A percentile compares a stretch with the other conserved stretches of the same genome.
phyloP scores from a whole-genome alignment of 2,888 invertebrate species.

The Leptinotarsa rubiginosa region DNA sequence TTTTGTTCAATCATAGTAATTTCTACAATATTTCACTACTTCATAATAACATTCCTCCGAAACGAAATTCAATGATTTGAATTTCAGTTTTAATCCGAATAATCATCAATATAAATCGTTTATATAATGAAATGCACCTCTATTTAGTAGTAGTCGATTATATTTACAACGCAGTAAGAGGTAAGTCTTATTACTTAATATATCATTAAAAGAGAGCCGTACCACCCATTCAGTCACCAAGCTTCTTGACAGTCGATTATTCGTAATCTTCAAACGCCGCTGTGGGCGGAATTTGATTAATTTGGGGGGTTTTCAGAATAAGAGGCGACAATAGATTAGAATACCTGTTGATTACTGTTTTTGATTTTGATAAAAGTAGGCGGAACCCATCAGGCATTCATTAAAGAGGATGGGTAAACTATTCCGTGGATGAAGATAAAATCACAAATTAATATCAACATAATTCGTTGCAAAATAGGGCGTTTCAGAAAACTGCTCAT shows the following conservation, averaged over 20 bases:
- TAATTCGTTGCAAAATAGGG: no score
- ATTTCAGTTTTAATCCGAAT: not conserved
- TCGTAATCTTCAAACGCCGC: not conserved
- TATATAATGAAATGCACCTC: not conserved
- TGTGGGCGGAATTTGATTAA: not conserved
- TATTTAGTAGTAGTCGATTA: not conserved
- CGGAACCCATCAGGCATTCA: not conserved
- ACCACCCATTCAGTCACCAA: slow-evolving; percentile 3
- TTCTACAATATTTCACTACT: no score
- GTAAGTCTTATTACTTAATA: not conserved
- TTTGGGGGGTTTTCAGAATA: not conserved
- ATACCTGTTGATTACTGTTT: not conserved
- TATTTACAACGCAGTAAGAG: not conserved
- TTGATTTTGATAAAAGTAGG: not conserved
- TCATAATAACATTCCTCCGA: no score
- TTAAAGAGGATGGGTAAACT: no score
- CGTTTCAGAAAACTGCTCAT: no score
- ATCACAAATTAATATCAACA: no score
- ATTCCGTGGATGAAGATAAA: no score
- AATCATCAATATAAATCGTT: slow-evolving; percentile 21
- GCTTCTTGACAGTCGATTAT: not conserved
- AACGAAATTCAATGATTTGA: no score
- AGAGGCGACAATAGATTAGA: not conserved
- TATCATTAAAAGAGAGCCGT: not conserved
- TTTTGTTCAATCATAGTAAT: no score